phyloP scores from a whole-genome alignment of 1,140 invertebrate species.

The Branchinecta lynchi region DNA sequence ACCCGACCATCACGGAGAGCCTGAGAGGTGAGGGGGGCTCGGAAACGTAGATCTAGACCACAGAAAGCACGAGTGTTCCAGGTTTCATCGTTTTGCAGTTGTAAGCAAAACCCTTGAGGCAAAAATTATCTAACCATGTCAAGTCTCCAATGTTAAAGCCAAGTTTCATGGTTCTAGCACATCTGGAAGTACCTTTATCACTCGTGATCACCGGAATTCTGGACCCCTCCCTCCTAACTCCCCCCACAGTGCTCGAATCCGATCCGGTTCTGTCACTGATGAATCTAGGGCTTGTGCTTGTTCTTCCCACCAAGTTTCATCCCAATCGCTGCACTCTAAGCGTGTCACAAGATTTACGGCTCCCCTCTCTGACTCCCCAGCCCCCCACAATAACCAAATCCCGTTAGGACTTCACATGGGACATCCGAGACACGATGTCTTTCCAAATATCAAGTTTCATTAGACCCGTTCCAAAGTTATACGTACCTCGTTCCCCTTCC shows the following conservation, averaged over 20 bases:
- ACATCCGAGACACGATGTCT: not conserved
- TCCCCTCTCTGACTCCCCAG: not conserved
- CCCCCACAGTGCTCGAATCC: too few relatives aligned
- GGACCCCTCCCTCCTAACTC: too few relatives aligned
- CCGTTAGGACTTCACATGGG: not conserved
- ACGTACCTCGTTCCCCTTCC: constrained; percentile 1
- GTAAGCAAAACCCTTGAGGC: not conserved
- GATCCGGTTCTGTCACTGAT: not conserved
- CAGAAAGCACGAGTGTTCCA: too few relatives aligned
- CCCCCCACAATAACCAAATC: not conserved
- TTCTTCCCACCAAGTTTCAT: constrained; percentile 6
- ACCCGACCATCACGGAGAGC: too few relatives aligned
- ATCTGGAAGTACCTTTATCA: too few relatives aligned
- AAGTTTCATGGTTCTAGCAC: not conserved
- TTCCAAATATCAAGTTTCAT: constrained; percentile 7
- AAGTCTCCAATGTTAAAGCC: not conserved
- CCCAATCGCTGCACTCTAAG: too few relatives aligned
- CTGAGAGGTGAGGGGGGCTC: too few relatives aligned
- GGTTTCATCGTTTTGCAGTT: too few relatives aligned
- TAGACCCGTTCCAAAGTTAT: not conserved
- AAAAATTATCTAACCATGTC: not conserved
- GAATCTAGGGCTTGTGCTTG: constrained; percentile 1
- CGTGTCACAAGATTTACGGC: too few relatives aligned
- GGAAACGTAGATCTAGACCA: too few relatives aligned
- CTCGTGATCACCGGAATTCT: too few relatives aligned